Evolutionary conservation across 2,888 invertebrate species (phyloP), one percentile per base, ranked within the genome.

Genomic region (Pachycephus smyrnensis): DNA sequence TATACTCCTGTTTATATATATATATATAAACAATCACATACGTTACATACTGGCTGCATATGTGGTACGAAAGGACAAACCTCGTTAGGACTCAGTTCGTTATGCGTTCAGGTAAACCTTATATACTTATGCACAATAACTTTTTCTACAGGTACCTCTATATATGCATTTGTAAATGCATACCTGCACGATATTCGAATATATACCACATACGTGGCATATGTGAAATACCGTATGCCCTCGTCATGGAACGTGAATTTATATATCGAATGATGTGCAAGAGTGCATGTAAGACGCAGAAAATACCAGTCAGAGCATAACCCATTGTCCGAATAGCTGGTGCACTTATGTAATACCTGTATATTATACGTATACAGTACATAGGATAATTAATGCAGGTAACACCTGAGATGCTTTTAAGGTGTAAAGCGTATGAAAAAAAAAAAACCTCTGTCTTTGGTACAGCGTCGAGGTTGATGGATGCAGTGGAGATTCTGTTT

Each of bases 291-390:
- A 79, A 81, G 81, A 77, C 78, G 81, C 82, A 77, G 75, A 82
- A 82, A 84, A 84, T 84, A 79, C 80, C 79, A 86, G 84, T 80
- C 84, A 81, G 82, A 86, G 84, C 85, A 80, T 83, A 83, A 83
- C 83, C 81, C 81, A 85, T 86, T 86, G 85, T 86, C 80, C 81
- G 84, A 11, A 12, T 40, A 15, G 4, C 40, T 15, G 12, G 40
- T 15, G 15, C 40, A 40, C 15, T 4, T 1, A 37, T n/a, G 4
- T 12, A 12, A 15, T 15, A 15, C 15, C 40, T 40, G 15, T 40
- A 15, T 40, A 40, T 40, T 40, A 1, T 3, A 12, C 12, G 37
- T 37, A 12, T 37, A 37, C 12, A 37, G 37, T 37, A 37, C 12
- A 12, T 12, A 37, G 15, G 1, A 40, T 40, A 15, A 40, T 40